Percentiles rank a stretch among this genome's conserved stretches.
phyloP scores from a whole-genome alignment of 2,888 invertebrate species.

The Agrilus mali region DNA sequence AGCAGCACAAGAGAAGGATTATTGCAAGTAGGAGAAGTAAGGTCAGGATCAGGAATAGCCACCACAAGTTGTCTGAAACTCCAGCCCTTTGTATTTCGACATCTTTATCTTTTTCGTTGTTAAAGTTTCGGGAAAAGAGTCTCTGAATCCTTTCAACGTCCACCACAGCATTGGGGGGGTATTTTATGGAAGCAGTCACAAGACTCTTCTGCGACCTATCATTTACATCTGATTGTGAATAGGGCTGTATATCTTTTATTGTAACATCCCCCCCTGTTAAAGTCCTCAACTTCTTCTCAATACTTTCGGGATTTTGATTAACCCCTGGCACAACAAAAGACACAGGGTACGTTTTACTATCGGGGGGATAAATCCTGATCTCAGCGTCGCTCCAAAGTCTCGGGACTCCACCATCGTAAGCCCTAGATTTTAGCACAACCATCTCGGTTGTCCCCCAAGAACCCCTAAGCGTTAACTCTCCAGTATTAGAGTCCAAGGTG shows the following conservation, averaged over 20 bases:
- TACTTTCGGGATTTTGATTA: conserved; percentile 57
- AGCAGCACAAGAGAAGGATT: conserved; percentile 66
- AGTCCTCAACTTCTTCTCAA: conserved; percentile 62
- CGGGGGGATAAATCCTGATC: conserved; percentile 68
- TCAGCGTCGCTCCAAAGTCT: conserved; percentile 58
- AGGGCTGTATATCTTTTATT: conserved; percentile 59
- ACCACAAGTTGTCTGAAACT: conserved; percentile 61
- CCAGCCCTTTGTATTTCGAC: conserved; percentile 14
- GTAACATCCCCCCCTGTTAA: conserved; percentile 70
- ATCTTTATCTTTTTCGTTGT: conserved; percentile 11
- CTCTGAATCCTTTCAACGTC: conserved; percentile 62
- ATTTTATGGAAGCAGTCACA: conserved; percentile 57
- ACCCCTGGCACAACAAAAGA: conserved; percentile 71
- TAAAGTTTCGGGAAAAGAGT: conserved; percentile 32
- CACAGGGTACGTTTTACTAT: conserved; percentile 61
- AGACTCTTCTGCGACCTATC: conserved; percentile 41
- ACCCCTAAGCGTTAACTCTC: conserved; percentile 54
- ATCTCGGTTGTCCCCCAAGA: conserved; percentile 29
- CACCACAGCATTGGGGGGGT: conserved; percentile 48
- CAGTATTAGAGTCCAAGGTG: conserved; percentile 61
- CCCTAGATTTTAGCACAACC: conserved; percentile 59
- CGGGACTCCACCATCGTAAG: conserved; percentile 77
- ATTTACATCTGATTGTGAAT: neutral
- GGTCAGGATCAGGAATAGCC: conserved; percentile 63
- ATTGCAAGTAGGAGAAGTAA: conserved; percentile 59